These are phyloP conservation scores for Troilus luridus DNA, from an alignment of 2,888 invertebrate genomes.

Conservation along the genomic window DNA sequence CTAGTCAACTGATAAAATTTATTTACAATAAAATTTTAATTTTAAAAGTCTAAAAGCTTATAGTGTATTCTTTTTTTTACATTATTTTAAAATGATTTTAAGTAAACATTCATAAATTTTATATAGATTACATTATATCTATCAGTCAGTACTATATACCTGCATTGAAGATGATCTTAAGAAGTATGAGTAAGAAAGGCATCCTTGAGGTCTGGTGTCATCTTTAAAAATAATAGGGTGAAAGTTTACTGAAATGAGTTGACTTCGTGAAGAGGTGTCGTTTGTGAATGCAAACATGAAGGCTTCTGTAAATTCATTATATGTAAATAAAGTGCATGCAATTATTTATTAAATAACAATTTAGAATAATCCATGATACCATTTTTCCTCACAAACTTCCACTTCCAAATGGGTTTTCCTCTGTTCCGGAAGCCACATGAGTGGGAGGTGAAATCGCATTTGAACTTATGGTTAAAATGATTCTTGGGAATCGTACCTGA, in stretches of 20 bases:
- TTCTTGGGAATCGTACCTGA: conserved; percentile 65
- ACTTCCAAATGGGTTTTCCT: conserved; percentile 66
- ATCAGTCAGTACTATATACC: background rate
- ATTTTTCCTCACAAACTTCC: conserved; percentile 65
- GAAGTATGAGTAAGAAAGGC: conserved; percentile 41
- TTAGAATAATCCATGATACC: conserved; percentile 60
- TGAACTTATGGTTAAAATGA: conserved; percentile 66
- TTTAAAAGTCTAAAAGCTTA: too few species aligned
- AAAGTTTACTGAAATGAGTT: conserved; percentile 37
- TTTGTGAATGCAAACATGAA: conserved; percentile 2
- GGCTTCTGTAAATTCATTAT: conserved; percentile 1
- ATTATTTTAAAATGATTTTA: background rate
- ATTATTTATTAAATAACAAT: background rate
- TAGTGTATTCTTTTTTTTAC: too few species aligned
- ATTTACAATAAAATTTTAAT: too few species aligned
- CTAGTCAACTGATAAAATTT: too few species aligned
- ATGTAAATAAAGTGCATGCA: background rate
- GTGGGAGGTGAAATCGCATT: conserved; percentile 66
- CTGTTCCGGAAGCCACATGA: conserved; percentile 67
- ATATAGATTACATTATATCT: background rate
- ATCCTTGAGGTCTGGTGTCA: background rate
- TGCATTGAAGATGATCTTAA: conserved; percentile 36
- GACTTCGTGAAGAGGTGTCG: background rate
- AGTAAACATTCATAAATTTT: background rate
- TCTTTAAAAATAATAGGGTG: background rate